These are phyloP conservation scores for Himalopsyche kuldschensis DNA, from an alignment of 2,888 invertebrate genomes.

Conservation along the genomic window DNA sequence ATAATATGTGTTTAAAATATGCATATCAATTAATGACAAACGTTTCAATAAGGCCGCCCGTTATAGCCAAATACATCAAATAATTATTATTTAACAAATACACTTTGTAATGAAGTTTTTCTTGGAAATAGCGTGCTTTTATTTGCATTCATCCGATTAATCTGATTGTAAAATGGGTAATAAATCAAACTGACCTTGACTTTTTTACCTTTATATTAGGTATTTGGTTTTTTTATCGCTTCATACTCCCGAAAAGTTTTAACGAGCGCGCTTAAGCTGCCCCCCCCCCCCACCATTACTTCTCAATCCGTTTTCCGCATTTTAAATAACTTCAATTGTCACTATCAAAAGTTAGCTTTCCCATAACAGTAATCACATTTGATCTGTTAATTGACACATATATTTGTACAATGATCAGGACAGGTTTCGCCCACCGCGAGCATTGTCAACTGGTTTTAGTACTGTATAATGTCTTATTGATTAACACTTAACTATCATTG, in stretches of 20 bases:
- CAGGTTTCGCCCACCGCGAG: too few species aligned
- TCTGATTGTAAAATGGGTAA: not conserved
- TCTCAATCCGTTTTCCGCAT: not conserved
- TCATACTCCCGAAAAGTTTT: not conserved
- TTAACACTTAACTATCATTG: too few species aligned
- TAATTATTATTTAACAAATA: not conserved
- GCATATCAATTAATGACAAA: not conserved
- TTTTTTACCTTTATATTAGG: not conserved
- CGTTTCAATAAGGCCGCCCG: not conserved
- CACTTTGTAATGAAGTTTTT: not conserved
- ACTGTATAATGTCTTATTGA: too few species aligned
- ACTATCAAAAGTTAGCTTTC: too few species aligned
- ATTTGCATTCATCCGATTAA: not conserved
- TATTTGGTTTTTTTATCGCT: not conserved
- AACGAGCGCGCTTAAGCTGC: not conserved
- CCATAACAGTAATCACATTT: too few species aligned
- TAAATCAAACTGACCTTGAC: not conserved
- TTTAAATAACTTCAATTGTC: too few species aligned
- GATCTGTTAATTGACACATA: too few species aligned
- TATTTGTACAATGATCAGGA: too few species aligned
- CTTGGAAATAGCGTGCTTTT: not conserved
- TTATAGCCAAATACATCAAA: not conserved
- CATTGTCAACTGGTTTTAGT: too few species aligned
- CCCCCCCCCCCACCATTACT: not conserved
- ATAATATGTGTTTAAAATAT: not conserved